A percentile compares a stretch with the other conserved stretches of the same genome.
phyloP scores from a whole-genome alignment of 2,113 vertebrate species.

The Abramis brama region DNA sequence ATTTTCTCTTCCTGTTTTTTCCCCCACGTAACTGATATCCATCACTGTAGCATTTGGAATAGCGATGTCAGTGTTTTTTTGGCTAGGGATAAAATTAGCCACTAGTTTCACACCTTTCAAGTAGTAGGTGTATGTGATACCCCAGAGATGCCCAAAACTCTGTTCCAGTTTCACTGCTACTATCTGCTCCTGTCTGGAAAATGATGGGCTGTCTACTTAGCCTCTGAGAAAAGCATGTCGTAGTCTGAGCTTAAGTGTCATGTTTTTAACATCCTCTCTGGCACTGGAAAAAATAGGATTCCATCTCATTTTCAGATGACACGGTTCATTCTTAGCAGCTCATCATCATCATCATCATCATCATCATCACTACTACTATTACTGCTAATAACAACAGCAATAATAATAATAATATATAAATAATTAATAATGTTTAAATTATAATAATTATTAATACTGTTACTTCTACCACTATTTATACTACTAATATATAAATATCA shows the following conservation, averaged over 20 bases:
- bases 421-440: neutral
- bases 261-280: slow-evolving; percentile 39
- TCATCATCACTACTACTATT: neutral
- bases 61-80: slow-evolving; percentile 48
- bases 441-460: neutral
- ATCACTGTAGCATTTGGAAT: slow-evolving; percentile 64
- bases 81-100: slow-evolving; percentile 62
- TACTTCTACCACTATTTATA: neutral
- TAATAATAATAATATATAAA: neutral
- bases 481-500: neutral
- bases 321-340: neutral
- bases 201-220: slow-evolving; percentile 25
- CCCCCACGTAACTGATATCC: slow-evolving; percentile 46
- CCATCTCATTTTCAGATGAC: slow-evolving; percentile 26
- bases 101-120: slow-evolving; percentile 65
- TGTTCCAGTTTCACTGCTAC: slow-evolving; percentile 35
- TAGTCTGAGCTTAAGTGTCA: slow-evolving; percentile 37
- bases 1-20: slow-evolving; percentile 63
- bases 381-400: neutral
- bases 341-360: neutral
- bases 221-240: slow-evolving; percentile 14
- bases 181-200: slow-evolving; percentile 39
- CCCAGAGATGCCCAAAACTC: slow-evolving; percentile 29
- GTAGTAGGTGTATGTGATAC: slow-evolving; percentile 49
- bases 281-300: slow-evolving; percentile 36